Base-by-base conservation (phyloP, 2,797 vertebrate genomes). In the Ctenosaura bakeri region DNA sequence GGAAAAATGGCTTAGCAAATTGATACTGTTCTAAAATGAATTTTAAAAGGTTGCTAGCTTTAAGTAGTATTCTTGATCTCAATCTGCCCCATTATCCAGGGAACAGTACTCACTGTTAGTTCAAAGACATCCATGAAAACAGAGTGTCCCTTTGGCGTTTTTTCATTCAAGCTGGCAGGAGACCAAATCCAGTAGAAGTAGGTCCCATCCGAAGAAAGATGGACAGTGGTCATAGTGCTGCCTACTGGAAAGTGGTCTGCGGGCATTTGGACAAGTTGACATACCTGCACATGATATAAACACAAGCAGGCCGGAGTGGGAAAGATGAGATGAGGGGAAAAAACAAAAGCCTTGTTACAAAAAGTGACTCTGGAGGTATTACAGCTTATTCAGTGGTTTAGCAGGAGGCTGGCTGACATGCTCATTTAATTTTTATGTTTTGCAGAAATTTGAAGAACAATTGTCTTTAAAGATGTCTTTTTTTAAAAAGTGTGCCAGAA, bases 151-250 rank as follows among this genome's bases (percentile, higher is more conserved):
- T 99, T 99, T 50, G 99, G 99, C 4, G 99, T 99, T 96, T 99
- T 99, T 96, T 99, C 99, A 35, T 99, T 99, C 94, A 99, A 98
- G 95, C 99, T 98, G 90, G 98, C 98, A 87, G 99, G 99, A 90
- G 99, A 99, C 99, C 99, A 99, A 93, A 99, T 98, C 99, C 99
- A 99, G 95, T 99, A 99, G 96, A 99, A 98, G 92, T 99, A 99
- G 76, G 98, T 99, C 66, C 99, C 99, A 86, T 99, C 99, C 64
- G 99, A 99, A 96, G 99, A 99, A 90, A 99, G 98, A 95, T 99
- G 99, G 91, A 99, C 98, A 0, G 99, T 99, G 92, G 98, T 99
- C 98, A 99, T 98, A 90, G 98, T 99, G 96, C 99, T 98, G 97
- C 99, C 99, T 91, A 99, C 97, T 0, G 98, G 98, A 95, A 99